These are phyloP conservation scores for Umimayanthus chanpuru DNA, from an alignment of 92 coral and sea anemone genomes.

Conservation along the genomic window DNA sequence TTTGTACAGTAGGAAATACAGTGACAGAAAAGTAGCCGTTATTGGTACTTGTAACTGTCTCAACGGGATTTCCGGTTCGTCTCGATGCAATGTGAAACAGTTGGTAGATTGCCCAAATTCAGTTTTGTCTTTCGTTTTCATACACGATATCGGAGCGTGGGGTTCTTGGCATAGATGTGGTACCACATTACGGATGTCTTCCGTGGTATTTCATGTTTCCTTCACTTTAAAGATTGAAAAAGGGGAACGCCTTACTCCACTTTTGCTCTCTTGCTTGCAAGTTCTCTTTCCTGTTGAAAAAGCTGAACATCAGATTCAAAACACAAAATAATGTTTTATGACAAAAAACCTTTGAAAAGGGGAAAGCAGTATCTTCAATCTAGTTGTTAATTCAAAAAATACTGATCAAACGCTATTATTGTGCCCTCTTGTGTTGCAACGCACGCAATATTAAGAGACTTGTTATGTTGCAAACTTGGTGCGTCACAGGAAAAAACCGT, in stretches of 20 bases:
- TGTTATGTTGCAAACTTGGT: neutral
- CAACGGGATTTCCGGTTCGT: too few relatives aligned
- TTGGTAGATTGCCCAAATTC: too few relatives aligned
- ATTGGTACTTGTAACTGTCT: too few relatives aligned
- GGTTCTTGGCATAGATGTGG: neutral
- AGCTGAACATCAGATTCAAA: neutral
- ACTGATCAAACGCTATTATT: too few relatives aligned
- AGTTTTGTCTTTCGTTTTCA: too few relatives aligned
- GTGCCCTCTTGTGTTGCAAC: too few relatives aligned
- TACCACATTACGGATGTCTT: neutral
- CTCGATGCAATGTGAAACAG: too few relatives aligned
- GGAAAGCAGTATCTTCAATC: neutral
- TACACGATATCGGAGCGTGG: neutral
- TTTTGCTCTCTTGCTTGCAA: slow-evolving; percentile 90
- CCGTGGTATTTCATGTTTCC: neutral
- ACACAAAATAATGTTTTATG: neutral
- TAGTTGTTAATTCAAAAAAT: neutral
- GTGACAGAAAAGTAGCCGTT: too few relatives aligned
- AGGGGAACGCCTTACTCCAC: slow-evolving; percentile 39
- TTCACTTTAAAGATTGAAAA: too few relatives aligned
- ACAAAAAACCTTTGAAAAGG: too few relatives aligned
- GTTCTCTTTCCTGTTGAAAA: slow-evolving; percentile 75
- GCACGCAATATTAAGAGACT: neutral
- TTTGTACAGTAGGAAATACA: too few relatives aligned
- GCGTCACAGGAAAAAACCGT: neutral